Conservation (phyloP, 1,140 invertebrate genomes). For the Littorina saxatilis region DNA sequence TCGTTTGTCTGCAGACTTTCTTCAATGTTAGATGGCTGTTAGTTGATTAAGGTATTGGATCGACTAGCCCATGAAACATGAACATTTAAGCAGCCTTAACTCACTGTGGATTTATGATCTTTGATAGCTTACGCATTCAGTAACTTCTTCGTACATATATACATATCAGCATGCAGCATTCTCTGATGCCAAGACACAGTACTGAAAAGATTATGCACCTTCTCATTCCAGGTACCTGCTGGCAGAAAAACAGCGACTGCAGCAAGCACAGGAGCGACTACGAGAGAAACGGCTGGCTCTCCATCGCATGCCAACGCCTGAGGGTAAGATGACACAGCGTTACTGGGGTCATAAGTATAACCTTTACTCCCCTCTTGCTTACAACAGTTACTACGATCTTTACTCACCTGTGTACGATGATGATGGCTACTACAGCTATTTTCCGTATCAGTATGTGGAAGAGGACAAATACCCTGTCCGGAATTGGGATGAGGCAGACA, state of each 20-base stretch:
- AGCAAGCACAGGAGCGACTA: conserved; percentile 54
- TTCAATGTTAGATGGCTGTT: not conserved
- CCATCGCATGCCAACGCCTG: conserved; percentile 41
- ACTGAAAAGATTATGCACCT: not conserved
- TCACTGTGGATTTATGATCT: no score
- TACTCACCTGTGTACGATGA: conserved; percentile 32
- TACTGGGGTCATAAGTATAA: conserved; percentile 42
- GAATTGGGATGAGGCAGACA: no score
- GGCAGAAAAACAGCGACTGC: conserved; percentile 52
- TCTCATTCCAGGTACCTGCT: conserved; percentile 49
- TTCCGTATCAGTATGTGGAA: not conserved
- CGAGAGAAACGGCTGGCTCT: conserved; percentile 46
- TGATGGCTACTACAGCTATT: conserved; percentile 22
- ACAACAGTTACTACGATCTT: conserved; percentile 26
- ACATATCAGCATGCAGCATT: not conserved
- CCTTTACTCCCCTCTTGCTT: conserved; percentile 41
- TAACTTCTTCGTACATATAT: not conserved
- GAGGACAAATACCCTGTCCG: no score
- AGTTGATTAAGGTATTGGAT: not conserved
- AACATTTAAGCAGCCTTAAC: not conserved
- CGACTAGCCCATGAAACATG: not conserved
- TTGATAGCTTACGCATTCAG: not conserved
- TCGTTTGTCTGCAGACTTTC: not conserved
- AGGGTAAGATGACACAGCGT: conserved; percentile 49
- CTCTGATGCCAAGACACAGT: not conserved